Evolutionary conservation across 2,113 vertebrate species (phyloP).

Genomic region (Grus americana): DNA sequence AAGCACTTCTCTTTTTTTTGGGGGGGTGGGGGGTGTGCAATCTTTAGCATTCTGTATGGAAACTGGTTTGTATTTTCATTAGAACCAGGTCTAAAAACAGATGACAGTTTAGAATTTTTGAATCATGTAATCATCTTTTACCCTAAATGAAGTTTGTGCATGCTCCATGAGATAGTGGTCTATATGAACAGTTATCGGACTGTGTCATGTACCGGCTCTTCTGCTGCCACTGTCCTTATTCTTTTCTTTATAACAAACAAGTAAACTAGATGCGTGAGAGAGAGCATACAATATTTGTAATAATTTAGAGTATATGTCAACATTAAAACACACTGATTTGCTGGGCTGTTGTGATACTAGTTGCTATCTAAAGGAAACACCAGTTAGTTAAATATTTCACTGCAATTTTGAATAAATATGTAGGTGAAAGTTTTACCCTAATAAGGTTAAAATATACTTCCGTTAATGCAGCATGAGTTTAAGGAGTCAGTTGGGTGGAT

Average conservation of each 20-base stretch:
- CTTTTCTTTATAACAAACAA: background rate
- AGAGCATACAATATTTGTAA: background rate
- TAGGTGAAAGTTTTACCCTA: background rate
- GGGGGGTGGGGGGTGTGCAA: rapidly evolving
- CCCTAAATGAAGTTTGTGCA: background rate
- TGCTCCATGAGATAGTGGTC: background rate
- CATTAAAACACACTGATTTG: background rate
- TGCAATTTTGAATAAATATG: background rate
- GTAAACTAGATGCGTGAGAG: background rate
- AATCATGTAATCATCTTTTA: background rate
- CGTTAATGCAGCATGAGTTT: background rate
- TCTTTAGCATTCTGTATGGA: background rate
- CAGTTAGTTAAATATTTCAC: background rate
- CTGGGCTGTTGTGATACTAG: background rate
- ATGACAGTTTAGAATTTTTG: background rate
- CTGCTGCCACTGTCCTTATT: background rate
- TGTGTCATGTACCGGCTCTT: background rate
- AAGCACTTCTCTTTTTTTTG: background rate
- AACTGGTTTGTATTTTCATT: background rate
- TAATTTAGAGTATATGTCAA: background rate
- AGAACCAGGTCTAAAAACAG: background rate
- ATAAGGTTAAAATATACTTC: background rate
- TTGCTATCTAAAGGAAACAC: background rate
- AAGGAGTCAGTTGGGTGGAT: background rate
- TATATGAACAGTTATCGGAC: background rate